Percentiles rank a stretch among this genome's conserved stretches.
Conservation (phyloP, 1,140 invertebrate species). For the Asobara japonica region DNA sequence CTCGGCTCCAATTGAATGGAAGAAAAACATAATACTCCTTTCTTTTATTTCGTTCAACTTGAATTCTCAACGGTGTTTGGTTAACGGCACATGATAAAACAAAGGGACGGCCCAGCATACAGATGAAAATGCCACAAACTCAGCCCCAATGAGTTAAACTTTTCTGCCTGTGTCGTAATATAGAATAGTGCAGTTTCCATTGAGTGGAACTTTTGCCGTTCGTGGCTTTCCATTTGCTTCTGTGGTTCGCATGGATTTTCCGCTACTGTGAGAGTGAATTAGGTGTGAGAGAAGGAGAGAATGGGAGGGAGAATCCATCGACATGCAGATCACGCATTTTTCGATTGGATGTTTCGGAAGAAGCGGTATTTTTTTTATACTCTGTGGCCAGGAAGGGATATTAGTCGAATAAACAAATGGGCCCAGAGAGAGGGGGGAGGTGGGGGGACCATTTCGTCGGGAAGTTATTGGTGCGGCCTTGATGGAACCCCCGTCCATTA, state of each 20-base stretch:
- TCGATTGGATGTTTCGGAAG: no score
- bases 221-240: constrained; percentile 1
- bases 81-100: not conserved
- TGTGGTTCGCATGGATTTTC: not conserved
- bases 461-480: no score
- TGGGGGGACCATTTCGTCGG: no score
- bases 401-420: no score
- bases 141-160: constrained; percentile 6
- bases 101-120: not conserved
- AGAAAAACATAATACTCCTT: constrained; percentile 17
- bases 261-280: not conserved
- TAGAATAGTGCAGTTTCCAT: not conserved
- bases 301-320: not conserved
- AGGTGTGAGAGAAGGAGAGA: not conserved
- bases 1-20: not conserved
- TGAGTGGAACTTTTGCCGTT: not conserved
- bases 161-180: constrained; percentile 1
- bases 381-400: no score
- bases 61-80: not conserved
- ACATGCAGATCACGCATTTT: not conserved
- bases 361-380: no score
- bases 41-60: not conserved
- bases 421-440: no score
- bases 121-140: constrained; percentile 8
- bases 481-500: no score